These are phyloP conservation scores for Xestia c-nigrum DNA, from an alignment of 2,888 invertebrate species.

Conservation along the genomic window DNA sequence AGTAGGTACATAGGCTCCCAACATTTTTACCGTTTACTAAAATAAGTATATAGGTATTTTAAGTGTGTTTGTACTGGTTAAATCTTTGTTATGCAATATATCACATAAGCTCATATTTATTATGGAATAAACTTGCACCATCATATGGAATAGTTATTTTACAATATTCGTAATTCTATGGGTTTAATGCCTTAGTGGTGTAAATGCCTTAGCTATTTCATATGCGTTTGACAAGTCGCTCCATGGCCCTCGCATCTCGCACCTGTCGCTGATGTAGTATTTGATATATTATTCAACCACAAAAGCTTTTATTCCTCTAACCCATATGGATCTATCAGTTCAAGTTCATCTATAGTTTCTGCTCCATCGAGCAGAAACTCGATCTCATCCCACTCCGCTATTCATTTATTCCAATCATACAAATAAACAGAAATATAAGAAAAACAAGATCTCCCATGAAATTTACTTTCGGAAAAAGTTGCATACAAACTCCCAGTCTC, in stretches of 20 bases:
- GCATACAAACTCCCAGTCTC: not conserved
- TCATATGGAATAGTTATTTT: not conserved
- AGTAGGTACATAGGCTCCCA: not conserved
- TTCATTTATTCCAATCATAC: not conserved
- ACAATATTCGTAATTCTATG: not conserved
- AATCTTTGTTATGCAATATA: too few relatives aligned
- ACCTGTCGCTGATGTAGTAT: not conserved
- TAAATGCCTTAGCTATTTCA: not conserved
- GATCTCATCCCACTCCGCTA: slow-evolving; percentile 3
- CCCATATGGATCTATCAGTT: not conserved
- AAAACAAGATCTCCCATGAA: not conserved
- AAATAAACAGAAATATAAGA: not conserved
- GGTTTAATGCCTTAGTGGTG: not conserved
- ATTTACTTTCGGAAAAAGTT: not conserved
- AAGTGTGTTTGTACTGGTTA: not conserved
- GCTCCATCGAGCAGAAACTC: slow-evolving; percentile 32
- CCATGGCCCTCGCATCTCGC: not conserved
- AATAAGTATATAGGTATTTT: not conserved
- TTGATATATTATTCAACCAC: not conserved
- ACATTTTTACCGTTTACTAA: not conserved
- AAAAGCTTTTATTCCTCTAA: not conserved
- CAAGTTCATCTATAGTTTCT: slow-evolving; percentile 17
- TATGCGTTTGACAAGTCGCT: not conserved
- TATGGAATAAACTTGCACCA: not conserved
- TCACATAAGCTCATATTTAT: not conserved